phyloP scores from a whole-genome alignment of 1,140 invertebrate species.

The Drosophila carrolli region DNA sequence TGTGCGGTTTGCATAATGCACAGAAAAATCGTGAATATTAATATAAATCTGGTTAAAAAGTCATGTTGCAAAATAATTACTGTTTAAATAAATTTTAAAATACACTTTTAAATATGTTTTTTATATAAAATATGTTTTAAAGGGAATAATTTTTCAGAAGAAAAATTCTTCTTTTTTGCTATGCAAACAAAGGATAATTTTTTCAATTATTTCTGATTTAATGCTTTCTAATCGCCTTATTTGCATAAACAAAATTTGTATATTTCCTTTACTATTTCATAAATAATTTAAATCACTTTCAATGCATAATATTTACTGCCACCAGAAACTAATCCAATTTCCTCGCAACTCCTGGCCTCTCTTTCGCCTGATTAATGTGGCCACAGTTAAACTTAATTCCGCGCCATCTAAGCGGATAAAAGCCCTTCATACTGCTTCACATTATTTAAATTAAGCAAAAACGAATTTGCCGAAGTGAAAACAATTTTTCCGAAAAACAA shows the following conservation, averaged over 20 bases:
- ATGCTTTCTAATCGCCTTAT: no score
- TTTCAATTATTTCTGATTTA: no score
- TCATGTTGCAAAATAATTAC: no score
- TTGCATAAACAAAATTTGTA: no score
- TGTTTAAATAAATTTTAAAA: no score
- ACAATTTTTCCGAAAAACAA: no score
- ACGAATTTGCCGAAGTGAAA: conserved; percentile 11
- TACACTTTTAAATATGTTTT: no score
- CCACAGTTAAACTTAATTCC: conserved; percentile 17
- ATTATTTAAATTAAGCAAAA: conserved; percentile 51
- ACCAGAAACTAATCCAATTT: conserved; percentile 17
- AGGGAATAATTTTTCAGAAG: no score
- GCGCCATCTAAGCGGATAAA: conserved; percentile 36
- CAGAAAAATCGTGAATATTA: neutral
- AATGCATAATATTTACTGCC: conserved; percentile 17
- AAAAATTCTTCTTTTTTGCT: no score
- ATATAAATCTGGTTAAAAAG: no score
- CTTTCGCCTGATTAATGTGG: conserved; percentile 31
- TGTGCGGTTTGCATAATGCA: neutral
- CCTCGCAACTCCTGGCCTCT: neutral
- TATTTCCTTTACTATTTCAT: neutral
- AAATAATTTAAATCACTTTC: conserved; percentile 2
- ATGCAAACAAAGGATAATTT: no score
- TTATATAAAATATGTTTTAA: no score
- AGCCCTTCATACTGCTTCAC: conserved; percentile 15